Evolutionary conservation across 2,797 vertebrate species (phyloP).

Genomic region (Alcedo atthis): DNA sequence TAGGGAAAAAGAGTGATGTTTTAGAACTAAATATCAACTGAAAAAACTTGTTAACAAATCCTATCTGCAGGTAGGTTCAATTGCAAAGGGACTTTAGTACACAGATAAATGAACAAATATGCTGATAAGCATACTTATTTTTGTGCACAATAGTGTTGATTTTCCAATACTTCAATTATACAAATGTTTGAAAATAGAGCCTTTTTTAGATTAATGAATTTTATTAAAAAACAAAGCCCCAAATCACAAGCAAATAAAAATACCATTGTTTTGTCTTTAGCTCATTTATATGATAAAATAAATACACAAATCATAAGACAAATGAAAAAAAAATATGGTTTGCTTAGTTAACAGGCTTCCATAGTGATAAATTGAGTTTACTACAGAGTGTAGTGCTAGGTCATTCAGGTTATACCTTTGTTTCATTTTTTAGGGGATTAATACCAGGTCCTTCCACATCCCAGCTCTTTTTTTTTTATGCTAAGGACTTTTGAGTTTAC

Average conservation of each 20-base stretch:
- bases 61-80: not conserved
- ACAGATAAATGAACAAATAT: not conserved
- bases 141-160: not conserved
- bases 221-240: not conserved
- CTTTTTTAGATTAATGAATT: not conserved
- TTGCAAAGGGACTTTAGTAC: not conserved
- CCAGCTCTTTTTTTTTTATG: not conserved
- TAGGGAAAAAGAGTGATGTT: not conserved
- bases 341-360: not conserved
- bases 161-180: not conserved
- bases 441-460: not conserved
- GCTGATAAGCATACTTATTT: not conserved
- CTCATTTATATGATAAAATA: not conserved
- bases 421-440: not conserved
- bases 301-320: not conserved
- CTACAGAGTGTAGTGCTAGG: not conserved
- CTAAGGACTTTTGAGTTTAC: not conserved
- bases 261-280: not conserved
- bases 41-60: not conserved
- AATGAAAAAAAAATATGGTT: not conserved
- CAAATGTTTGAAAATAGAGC: not conserved
- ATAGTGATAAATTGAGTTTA: not conserved
- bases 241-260: not conserved
- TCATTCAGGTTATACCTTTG: not conserved
- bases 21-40: not conserved